phyloP scores from a whole-genome alignment of 2,113 vertebrate species.

The Nestor notabilis region DNA sequence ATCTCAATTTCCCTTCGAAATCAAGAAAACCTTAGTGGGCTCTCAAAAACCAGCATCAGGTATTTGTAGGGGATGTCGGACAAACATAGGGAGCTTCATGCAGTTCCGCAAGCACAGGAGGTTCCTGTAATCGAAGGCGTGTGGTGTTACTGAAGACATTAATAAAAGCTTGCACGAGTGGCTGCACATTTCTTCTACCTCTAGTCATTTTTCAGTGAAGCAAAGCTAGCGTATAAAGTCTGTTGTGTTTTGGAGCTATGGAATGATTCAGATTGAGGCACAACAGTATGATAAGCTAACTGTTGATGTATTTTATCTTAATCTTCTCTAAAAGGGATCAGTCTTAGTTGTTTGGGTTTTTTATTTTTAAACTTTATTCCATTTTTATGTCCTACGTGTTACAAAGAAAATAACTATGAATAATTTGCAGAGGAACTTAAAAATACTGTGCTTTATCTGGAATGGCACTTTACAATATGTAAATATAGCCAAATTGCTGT shows the following conservation, averaged over 20 bases:
- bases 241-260: neutral
- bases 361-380: neutral
- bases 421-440: conserved; percentile 4
- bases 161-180: neutral
- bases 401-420: neutral
- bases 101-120: neutral
- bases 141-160: neutral
- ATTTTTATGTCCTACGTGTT: neutral
- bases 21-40: neutral
- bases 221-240: neutral
- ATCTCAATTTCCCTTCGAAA: neutral
- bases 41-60: neutral
- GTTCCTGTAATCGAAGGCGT: neutral
- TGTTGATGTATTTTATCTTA: neutral
- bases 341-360: neutral
- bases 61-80: neutral
- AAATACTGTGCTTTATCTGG: neutral
- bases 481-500: neutral
- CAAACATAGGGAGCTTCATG: neutral
- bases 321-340: neutral
- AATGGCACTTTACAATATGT: neutral
- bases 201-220: neutral
- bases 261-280: neutral
- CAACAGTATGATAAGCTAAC: neutral
- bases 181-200: neutral